A percentile compares a stretch with the other conserved stretches of the same genome.
Conservation (phyloP, 2,797 vertebrate species). For the Masticophis lateralis region DNA sequence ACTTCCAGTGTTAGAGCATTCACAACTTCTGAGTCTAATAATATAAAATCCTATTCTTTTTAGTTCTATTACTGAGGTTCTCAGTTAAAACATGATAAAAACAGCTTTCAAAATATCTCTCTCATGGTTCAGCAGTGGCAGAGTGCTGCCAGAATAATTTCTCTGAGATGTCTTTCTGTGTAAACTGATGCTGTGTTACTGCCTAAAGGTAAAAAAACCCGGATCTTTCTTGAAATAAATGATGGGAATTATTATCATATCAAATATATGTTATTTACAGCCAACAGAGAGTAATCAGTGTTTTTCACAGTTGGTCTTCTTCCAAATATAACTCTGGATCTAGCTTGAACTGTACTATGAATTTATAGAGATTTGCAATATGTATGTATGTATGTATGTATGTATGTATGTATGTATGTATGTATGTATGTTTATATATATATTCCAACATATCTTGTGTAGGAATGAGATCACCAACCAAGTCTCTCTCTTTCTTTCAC, state of each 20-base stretch:
- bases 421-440: too few species aligned
- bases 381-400: too few species aligned
- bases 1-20: too few species aligned
- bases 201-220: background rate
- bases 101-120: background rate
- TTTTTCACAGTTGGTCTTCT: background rate
- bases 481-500: background rate
- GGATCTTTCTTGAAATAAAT: background rate
- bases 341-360: background rate
- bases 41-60: background rate
- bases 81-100: background rate
- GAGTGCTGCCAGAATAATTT: background rate
- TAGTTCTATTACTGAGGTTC: background rate
- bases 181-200: background rate
- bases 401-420: too few species aligned
- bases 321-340: background rate
- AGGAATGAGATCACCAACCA: background rate
- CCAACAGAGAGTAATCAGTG: background rate
- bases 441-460: background rate
- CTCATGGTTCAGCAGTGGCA: background rate
- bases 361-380: background rate
- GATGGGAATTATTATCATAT: background rate
- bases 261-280: slow-evolving; percentile 1
- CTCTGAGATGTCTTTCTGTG: background rate
- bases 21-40: background rate